These are phyloP conservation scores for Theocolax elegans DNA, from an alignment of 1,140 invertebrate species.

Conservation along the genomic window DNA sequence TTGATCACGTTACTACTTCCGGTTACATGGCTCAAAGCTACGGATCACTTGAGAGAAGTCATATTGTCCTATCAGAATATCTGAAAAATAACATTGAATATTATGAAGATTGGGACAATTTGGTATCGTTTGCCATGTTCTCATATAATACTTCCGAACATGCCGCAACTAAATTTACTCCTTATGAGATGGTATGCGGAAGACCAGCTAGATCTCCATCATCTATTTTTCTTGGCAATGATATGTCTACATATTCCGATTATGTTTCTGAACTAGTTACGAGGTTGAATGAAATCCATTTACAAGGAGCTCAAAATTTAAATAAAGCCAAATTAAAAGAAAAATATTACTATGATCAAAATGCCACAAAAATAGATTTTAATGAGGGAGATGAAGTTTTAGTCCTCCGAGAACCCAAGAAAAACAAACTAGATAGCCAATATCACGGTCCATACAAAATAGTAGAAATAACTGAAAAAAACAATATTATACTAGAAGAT, in stretches of 20 bases:
- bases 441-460: no score
- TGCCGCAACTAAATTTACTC: background rate
- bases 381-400: no score
- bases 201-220: background rate
- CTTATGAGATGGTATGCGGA: background rate
- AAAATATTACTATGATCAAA: background rate
- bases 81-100: no score
- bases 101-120: no score
- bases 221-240: background rate
- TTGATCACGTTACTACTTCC: background rate
- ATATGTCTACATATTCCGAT: background rate
- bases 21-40: background rate
- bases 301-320: background rate
- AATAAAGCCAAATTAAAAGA: background rate
- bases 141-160: background rate
- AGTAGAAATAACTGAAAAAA: no score
- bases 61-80: background rate
- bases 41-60: background rate
- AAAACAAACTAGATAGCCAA: no score
- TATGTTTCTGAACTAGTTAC: background rate
- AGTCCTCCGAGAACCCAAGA: no score
- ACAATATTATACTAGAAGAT: no score
- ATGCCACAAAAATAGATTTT: no score
- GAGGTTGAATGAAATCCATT: background rate
- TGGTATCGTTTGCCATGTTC: background rate